Evolutionary conservation across 2,113 vertebrate species (phyloP), one percentile per base, ranked within the genome.

Genomic region (Edolisoma coerulescens): DNA sequence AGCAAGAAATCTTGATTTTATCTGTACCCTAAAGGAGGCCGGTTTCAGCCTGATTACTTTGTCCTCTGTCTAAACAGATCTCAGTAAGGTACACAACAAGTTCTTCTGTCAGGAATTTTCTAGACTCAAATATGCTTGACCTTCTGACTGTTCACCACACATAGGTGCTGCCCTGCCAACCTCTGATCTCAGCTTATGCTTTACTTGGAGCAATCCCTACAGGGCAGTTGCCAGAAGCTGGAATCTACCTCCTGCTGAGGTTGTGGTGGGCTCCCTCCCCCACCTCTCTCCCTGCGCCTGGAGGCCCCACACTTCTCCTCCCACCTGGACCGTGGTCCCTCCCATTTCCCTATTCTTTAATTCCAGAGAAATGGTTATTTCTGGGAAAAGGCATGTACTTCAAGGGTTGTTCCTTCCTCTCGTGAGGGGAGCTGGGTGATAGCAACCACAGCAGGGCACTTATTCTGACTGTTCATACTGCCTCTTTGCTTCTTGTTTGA

Each of bases 391-490:
- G 6, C 3, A 23, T 50, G 32, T 49, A 33, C 18, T 76, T 76
- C 27, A 32, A 28, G 17, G 7, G 41, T 23, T 7, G 0, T 28
- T 82, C 28, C 30, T 90, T 69, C 75, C 22, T 80, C 50, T 60
- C 28, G 41, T 4, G 1, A 27, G 44, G 15, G 39, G 19, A 75
- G 13, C 12, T 0, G 2, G 11, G 30, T 33, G 9, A 71, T 2
- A 54, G 37, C 27, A 85, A 68, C n/a, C 21, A 52, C 33, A 85
- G 49, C 15, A 76, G 21, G 15, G 10, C 33, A 54, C 41, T 82
- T 61, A 39, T 1, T 75, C 17, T 83, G 56, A 79, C 27, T 71
- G 44, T 20, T 85, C n/a, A 56, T 5, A 3, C 33, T 67, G 16
- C 24, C 50, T 13, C 37, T 68, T 63, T 45, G 7, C 30, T 85